Base-by-base conservation (phyloP, 2,113 vertebrate genomes). In the Clinocottus analis region DNA sequence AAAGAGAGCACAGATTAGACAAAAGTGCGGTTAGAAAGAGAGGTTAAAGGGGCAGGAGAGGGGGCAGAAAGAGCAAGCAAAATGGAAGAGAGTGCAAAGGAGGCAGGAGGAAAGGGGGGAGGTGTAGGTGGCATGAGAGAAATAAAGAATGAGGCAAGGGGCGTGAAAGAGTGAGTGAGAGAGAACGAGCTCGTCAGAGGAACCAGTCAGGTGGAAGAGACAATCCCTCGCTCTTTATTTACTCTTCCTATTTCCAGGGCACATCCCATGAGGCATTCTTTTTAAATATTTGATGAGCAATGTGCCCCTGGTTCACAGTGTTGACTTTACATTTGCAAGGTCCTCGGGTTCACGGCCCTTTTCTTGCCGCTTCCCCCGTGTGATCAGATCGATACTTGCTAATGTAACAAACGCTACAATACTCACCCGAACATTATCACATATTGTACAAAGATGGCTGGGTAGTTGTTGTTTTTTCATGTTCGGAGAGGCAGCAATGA, bases 261-360 rank as follows among this genome's bases (percentile, higher is more conserved):
- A 90, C 81, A 61, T 92, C 92, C 84, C 90, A 61, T 21, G 79
- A 82, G 92, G 53, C 74, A 1, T 78, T 84, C 77, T 73, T 79
- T 78, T 88, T 94, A 91, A 94, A 95, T 95, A 94, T 94, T 95
- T 94, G 82, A 95, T 91, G 85, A 90, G 35, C 58, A 85, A 61
- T 62, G 82, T 85, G 88, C 67, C 82, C 79, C 58, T 5, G 37
- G 81, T 90, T 91, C 84, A 83, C 78, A 43, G 49, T 76, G 72
- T 86, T 86, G 85, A 87, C 84, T 91, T 75, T 76, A 63, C 45
- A 75, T 90, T 73, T 82, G 87, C 87, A 85, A 82, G 84, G 89
- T 79, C 85, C 35, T 80, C 10, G 0, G 43, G 87, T 89, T 87
- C 47, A 85, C 63, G 83, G 66, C 78, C 53, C 17, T 75, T 49